Base-by-base conservation (phyloP, 1,140 invertebrate genomes). In the Onthophagus taurus region DNA sequence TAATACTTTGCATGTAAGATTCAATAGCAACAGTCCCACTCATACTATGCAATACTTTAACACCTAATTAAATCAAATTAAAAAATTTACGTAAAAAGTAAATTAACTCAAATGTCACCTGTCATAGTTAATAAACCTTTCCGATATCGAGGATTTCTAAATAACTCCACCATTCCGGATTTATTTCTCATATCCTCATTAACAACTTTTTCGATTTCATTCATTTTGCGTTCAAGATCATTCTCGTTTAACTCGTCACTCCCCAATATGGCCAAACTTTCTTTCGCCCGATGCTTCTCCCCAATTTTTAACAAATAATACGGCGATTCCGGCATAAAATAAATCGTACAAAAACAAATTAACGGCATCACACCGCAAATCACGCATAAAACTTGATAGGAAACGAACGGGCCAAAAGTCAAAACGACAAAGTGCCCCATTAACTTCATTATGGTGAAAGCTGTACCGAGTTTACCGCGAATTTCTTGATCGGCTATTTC, bases 401-500 rank as follows among this genome's bases (percentile, higher is more conserved):
- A 52, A 0, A 69, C 59, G 38, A 65, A 71, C 0, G 67, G 67
- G 0, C 77, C 76, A 3, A 71, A 55, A 20, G 67, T 67, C 29
- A 78, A 69, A 16, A 72, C 71, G 1, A 74, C 61, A 13, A 78
- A 65, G 2, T 76, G 76, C 0, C 79, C 79, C 50, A 77, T 66
- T 1, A 75, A 64, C 21, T 77, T 74, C 8, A 72, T 71, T 2
- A 80, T 66, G 12, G 76, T 74, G 23, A 70, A 65, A 17, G 65
- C 56, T 2, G 69, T 64, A 1, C 75, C 76, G n/a, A 81, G 57
- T 8, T 69, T 58, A 4, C 78, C 79, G n/a, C 79, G 59, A 17
- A 77, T 70, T 3, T 72, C 64, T 20, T 73, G 70, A 19, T 77
- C 72, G 0, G 76, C 71, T 17, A 77, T 75, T 60, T 81, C 78